phyloP scores from a whole-genome alignment of 2,888 invertebrate species.

The Synanthedon tipuliformis region DNA sequence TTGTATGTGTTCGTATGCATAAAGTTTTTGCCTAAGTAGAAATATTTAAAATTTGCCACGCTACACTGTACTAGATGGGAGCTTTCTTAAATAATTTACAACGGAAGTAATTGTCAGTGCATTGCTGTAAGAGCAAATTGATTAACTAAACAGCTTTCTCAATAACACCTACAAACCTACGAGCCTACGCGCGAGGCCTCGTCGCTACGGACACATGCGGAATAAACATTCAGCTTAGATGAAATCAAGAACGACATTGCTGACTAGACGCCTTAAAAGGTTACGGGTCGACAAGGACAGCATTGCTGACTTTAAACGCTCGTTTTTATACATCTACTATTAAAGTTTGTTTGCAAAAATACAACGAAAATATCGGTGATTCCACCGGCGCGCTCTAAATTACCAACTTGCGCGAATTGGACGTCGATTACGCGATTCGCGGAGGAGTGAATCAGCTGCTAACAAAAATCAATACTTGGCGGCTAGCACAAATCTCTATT shows the following conservation, averaged over 20 bases:
- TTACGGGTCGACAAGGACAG: slow-evolving; percentile 6
- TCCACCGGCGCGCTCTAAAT: slow-evolving; percentile 22
- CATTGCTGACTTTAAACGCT: slow-evolving; percentile 6
- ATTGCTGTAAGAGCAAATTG: not conserved
- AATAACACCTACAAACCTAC: not conserved
- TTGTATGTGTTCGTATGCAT: too few relatives aligned
- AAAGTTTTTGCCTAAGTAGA: too few relatives aligned
- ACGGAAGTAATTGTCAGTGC: not conserved
- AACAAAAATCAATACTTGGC: slow-evolving; percentile 54
- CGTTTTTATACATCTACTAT: slow-evolving; percentile 35
- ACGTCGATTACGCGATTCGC: slow-evolving; percentile 9
- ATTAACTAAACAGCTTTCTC: not conserved
- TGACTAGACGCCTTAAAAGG: slow-evolving; percentile 13
- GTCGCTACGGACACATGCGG: slow-evolving; percentile 3
- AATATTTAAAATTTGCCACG: too few relatives aligned
- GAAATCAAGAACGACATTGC: slow-evolving; percentile 9
- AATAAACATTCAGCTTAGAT: slow-evolving; percentile 3
- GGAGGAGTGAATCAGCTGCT: slow-evolving; percentile 52
- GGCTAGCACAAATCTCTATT: slow-evolving; percentile 15
- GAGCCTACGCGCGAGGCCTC: slow-evolving; percentile 2
- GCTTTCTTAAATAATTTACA: not conserved
- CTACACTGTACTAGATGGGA: too few relatives aligned
- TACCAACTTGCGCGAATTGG: not conserved
- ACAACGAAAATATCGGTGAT: slow-evolving; percentile 42
- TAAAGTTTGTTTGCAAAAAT: slow-evolving; percentile 9